A percentile compares a stretch with the other conserved stretches of the same genome.
phyloP scores from a whole-genome alignment of 2,797 vertebrate species.

The Sebastolobus alascanus region DNA sequence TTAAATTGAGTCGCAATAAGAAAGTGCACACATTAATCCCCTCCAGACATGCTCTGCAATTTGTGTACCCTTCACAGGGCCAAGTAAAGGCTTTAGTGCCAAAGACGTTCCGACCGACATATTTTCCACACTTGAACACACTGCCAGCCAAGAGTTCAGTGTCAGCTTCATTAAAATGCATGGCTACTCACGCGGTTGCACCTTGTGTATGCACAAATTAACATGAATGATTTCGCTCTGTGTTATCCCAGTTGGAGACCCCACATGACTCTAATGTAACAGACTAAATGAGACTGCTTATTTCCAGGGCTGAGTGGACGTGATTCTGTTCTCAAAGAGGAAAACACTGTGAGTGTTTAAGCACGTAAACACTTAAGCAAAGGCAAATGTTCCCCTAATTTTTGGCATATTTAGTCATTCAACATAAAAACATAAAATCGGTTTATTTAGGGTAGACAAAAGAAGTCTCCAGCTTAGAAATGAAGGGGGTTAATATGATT shows the following conservation, averaged over 20 bases:
- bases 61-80: slow-evolving; percentile 54
- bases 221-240: slow-evolving; percentile 71
- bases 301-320: slow-evolving; percentile 42
- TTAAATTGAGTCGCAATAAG: slow-evolving; percentile 60
- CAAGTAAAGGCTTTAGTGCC: slow-evolving; percentile 59
- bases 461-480: not conserved
- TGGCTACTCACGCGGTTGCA: slow-evolving; percentile 63
- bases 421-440: not conserved
- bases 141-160: slow-evolving; percentile 61
- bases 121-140: slow-evolving; percentile 73
- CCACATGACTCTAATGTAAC: slow-evolving; percentile 71
- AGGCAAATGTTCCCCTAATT: not conserved
- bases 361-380: slow-evolving; percentile 9
- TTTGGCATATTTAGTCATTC: not conserved
- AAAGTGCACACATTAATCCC: slow-evolving; percentile 57
- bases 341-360: slow-evolving; percentile 12
- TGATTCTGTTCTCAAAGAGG: slow-evolving; percentile 26
- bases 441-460: not conserved
- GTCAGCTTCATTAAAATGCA: slow-evolving; percentile 77
- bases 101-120: slow-evolving; percentile 59
- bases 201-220: slow-evolving; percentile 77
- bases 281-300: slow-evolving; percentile 59
- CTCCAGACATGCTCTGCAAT: slow-evolving; percentile 50
- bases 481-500: not conserved
- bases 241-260: slow-evolving; percentile 75